phyloP scores from a whole-genome alignment of 1,140 invertebrate species.

The Eciton burchellii region DNA sequence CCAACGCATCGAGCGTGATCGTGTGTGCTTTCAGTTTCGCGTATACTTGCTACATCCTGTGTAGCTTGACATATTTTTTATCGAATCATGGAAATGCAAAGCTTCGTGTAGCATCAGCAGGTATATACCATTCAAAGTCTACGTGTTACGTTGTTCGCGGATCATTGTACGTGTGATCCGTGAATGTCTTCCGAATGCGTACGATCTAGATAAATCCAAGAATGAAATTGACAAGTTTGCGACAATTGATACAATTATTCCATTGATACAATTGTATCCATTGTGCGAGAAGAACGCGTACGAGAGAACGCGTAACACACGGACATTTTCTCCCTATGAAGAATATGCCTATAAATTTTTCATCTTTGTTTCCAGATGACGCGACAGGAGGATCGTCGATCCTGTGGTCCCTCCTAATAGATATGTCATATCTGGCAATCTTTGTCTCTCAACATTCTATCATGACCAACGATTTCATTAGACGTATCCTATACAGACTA shows the following conservation, averaged over 20 bases:
- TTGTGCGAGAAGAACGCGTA: too few relatives aligned
- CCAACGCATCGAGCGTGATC: conserved; percentile 67
- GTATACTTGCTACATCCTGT: conserved; percentile 81
- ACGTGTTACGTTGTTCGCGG: too few relatives aligned
- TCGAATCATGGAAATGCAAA: conserved; percentile 72
- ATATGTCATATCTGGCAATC: conserved; percentile 83
- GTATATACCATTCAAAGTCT: neutral
- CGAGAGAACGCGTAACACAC: too few relatives aligned
- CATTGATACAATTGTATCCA: too few relatives aligned
- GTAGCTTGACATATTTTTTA: conserved; percentile 80
- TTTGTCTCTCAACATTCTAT: conserved; percentile 86
- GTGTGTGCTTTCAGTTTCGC: conserved; percentile 77
- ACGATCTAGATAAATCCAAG: too few relatives aligned
- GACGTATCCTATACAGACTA: conserved; percentile 80
- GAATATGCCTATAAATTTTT: conserved; percentile 35
- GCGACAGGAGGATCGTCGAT: conserved; percentile 58
- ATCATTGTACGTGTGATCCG: too few relatives aligned
- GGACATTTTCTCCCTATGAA: neutral
- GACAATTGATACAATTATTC: too few relatives aligned
- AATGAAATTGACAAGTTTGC: too few relatives aligned
- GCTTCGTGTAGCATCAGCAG: conserved; percentile 7
- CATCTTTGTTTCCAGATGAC: conserved; percentile 74
- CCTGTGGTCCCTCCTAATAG: conserved; percentile 78
- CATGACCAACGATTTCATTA: conserved; percentile 83
- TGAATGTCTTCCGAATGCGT: too few relatives aligned